Base-by-base conservation (phyloP, 2,888 invertebrate genomes). In the Leptopterna dolabrata region DNA sequence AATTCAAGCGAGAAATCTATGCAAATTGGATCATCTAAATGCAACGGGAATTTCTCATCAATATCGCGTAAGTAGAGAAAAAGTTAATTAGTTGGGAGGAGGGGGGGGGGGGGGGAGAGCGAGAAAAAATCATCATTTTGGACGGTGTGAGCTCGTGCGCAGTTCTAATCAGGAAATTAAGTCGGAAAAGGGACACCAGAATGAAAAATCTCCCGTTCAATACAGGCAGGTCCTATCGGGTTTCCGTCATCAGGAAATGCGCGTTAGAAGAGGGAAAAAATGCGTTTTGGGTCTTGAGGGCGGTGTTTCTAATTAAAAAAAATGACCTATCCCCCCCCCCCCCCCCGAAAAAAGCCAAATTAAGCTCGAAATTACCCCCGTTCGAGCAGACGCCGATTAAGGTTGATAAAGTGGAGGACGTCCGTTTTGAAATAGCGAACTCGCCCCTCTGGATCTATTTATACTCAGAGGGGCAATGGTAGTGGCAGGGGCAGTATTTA, bases 351-450 rank as follows among this genome's bases (percentile, higher is more conserved):
- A 41, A 36, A 36, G 70, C 41, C 30, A 83, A 83, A 83, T 83
- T 70, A 70, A 70, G 30, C 70, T 36, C 81, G 81, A 51, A 81
- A 81, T 81, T 81, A 81, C 51, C 51, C n/a, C 51, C 4, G 81
- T 30, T 24, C 11, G 83, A 27, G 81, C 45, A 27, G 43, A 55
- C 63, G 41, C 71, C 63, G 70, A 70, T 83, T 70, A 70, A 16
- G 83, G 83, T 41, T 83, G 83, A 63, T 83, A 41, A 78, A 83
- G 83, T 83, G 71, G 51, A n/a, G 36, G 30, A 83, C 83, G 83
- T 83, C 83, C 83, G 83, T 83, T 83, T 83, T 70, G 55, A 27
- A 83, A 83, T 83, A 29, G 83, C 7, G n/a, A 14, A 24, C 27
- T 14, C 81, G 47, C 55, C 81, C 43, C 14, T n/a, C 78, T 36